phyloP scores from a whole-genome alignment of 1,140 invertebrate species.

The Trichonephila clavata region DNA sequence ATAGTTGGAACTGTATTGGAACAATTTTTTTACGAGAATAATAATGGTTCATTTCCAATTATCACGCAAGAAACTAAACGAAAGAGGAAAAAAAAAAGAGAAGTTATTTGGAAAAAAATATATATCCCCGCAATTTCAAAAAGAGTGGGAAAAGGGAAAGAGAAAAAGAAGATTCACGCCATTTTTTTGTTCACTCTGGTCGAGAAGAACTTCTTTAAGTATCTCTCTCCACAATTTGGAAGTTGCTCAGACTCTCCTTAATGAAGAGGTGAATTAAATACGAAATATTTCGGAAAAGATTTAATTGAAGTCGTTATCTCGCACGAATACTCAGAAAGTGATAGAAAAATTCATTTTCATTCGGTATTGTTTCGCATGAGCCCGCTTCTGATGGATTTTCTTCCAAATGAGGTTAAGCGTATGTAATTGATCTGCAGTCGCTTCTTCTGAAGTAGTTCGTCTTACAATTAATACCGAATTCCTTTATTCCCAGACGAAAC shows the following conservation, averaged over 20 bases:
- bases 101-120: neutral
- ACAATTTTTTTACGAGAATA: neutral
- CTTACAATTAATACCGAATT: neutral
- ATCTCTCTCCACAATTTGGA: neutral
- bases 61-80: neutral
- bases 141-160: neutral
- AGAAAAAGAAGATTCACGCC: neutral
- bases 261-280: conserved; percentile 13
- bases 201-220: neutral
- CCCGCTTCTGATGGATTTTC: neutral
- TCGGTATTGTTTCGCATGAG: neutral
- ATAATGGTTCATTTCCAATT: conserved; percentile 6
- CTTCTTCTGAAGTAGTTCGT: neutral
- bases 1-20: too few species aligned
- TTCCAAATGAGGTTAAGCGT: neutral
- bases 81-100: neutral
- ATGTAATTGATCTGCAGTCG: conserved; percentile 18
- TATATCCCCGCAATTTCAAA: neutral
- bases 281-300: conserved; percentile 17
- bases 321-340: neutral
- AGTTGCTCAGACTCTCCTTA: neutral
- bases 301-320: conserved; percentile 41
- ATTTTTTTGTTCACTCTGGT: neutral
- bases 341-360: conserved; percentile 16
- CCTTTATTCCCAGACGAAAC: neutral